Base-by-base conservation (phyloP, 1,140 invertebrate genomes). In the honey bee (Apis mellifera) region DNA sequence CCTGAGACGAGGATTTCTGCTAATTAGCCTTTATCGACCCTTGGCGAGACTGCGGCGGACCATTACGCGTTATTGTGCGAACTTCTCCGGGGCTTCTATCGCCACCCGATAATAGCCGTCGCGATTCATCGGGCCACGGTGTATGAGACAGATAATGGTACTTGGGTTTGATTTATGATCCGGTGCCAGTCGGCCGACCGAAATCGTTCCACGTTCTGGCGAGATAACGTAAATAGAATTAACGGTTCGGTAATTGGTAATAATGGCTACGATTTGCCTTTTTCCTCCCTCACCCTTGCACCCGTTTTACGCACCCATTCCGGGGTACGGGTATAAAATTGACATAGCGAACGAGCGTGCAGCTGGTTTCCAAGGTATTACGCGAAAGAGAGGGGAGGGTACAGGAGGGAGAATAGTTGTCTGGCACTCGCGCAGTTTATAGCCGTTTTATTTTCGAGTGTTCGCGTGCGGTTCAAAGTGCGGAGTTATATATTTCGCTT, bases 181-280 rank as follows among this genome's bases (percentile, higher is more conserved):
- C 9, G 48, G 52, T 55, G 54, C 50, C 64, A 79, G 17, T 84
- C 72, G 48, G 66, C 2, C 32, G n/a, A 32, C 70, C 65, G 52
- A 79, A 87, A 87, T 86, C 75, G 64, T 70, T 81, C 81, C 70
- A 70, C 62, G 79, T 76, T 71, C 54, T 74, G 32, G 54, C 60
- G 75, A 79, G 75, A 79, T 80, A 79, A 84, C 80, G 75, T 84
- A 80, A 87, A 72, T 84, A 80, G 86, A 83, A 73, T 70, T 86
- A 87, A 86, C 86, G 78, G 32, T 69, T 82, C 23, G 64, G 72
- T 76, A 75, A 82, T 82, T 76, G 79, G 42, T 64, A 74, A 76
- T 82, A 76, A 76, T 62, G 60, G 52, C 59, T 48, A 65, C 23
- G 50, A 64, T 80, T 73, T 48, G 57, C 70, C 54, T 52, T 75